Evolutionary conservation across 2,797 vertebrate genomes (phyloP), one percentile per base, ranked within the genome.

Genomic region (Propithecus deckenii): DNA sequence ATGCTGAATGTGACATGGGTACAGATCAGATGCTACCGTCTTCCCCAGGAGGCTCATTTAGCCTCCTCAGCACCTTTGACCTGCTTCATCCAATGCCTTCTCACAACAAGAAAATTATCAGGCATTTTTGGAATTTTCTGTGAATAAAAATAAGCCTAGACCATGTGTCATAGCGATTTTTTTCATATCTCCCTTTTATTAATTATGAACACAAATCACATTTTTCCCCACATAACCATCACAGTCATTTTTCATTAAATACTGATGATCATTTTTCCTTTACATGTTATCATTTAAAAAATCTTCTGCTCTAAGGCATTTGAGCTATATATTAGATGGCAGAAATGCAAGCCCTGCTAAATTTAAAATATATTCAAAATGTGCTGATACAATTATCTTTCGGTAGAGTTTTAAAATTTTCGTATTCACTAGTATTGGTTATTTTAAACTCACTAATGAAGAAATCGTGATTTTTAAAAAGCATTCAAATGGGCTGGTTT

Each of bases 121-220:
- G 30, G 17, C 6, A 79, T 72, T 74, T 41, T n/a, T 69, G 2
- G 46, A 67, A 67, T 38, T 30, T 52, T 28, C 25, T 88, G 7
- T 92, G 52, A 96, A 88, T 50, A 52, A 91, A 86, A 95, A 87
- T 87, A 89, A 71, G 15, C 1, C 4, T 85, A 83, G 50, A 2
- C 8, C 1, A 32, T 14, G 1, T 10, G 43, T 5, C 1, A 35
- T 23, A 18, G 4, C 48, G 4, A 74, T 11, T 18, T 52, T 52
- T 90, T 89, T 85, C 9, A 1, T 86, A 4, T 52, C 25, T 80
- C 2, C 8, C 23, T 81, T 89, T 52, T n/a, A 69, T 30, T 89
- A 86, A 72, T 59, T 65, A 50, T 30, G 20, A 91, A 38, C 67
- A 46, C 12, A 84, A 89, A 59, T 23, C 2, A 30, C 4, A 30